Base-by-base conservation (phyloP, 30 jellyfish, hydroid and myxozoan genomes). In the Sanderia malayensis region DNA sequence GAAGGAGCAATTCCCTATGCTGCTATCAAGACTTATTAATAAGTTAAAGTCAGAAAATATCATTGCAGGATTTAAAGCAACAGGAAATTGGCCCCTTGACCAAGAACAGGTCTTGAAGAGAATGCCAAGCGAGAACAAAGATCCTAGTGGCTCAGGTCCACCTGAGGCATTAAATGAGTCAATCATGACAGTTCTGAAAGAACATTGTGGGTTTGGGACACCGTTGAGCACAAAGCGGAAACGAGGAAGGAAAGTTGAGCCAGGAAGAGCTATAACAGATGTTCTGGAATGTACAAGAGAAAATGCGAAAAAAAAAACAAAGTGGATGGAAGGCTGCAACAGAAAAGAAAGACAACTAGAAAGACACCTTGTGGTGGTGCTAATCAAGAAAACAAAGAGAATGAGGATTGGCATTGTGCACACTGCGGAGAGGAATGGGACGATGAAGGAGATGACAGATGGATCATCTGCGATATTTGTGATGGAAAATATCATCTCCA, bases 61-160 rank as follows among this genome's bases (percentile, higher is more conserved):
- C 1, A 37, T 3, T 10, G 46, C 82, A 41, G 76, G 82, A 47
- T 70, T 70, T 76, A 70, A 41, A 37, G 44, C 81, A 1, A 2
- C 57, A 20, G 82, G 82, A 6, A 70, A 31, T 10, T 3, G 23
- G 15, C 82, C 82, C 1, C 8, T 70, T 18, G 74, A 47, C 46
- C 76, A 0, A 27, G 63, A 63, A 13, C 57, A 63, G 76, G 0
- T 24, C 57, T 27, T 63, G 13, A 63, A 63, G 26, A 20, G 34
- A 33, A 27, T 63, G 29, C 76, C 71, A 63, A 13, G 63, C 21
- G 76, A 27, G 26, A 63, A 19, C 34, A 63, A 63, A 41, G 55
- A 41, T 41, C 55, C 55, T 41, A 15, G 55, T 41, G 55, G 55
- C 15, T 15, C 55, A 41, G 15, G 11, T 41, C 7, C 55, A 41